Percentiles rank a stretch among this genome's conserved stretches.
These are phyloP conservation scores for Taeniopygia guttata DNA, from an alignment of 2,797 vertebrate species.

Conservation along the genomic window DNA sequence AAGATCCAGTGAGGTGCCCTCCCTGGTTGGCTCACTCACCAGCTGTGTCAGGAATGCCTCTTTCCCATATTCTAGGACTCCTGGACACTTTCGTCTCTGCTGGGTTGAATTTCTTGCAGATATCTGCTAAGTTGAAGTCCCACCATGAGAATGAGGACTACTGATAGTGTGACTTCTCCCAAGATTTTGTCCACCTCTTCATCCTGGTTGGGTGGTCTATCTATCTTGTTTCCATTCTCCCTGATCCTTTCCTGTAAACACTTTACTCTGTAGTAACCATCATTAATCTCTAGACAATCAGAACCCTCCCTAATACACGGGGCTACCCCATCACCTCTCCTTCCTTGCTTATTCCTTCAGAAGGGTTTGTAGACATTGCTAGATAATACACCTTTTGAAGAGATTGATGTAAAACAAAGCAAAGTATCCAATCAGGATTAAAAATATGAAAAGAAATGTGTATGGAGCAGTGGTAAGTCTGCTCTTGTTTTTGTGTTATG, in stretches of 20 bases:
- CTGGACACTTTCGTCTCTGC: not conserved
- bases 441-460: not conserved
- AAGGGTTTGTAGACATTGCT: not conserved
- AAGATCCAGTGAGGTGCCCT: not conserved
- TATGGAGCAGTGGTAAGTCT: not conserved
- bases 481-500: not conserved
- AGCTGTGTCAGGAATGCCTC: not conserved
- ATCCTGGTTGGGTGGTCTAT: rapidly evolving
- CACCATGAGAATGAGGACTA: rapidly evolving
- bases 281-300: not conserved
- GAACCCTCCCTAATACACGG: not conserved
- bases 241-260: not conserved
- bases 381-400: not conserved
- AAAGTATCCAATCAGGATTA: not conserved
- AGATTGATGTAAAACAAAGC: not conserved
- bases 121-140: not conserved
- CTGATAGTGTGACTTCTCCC: not conserved
- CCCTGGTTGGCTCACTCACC: not conserved
- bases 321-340: too few species aligned
- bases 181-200: not conserved
- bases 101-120: not conserved
- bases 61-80: not conserved
- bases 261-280: rapidly evolving
- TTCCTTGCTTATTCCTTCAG: not conserved
- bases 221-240: not conserved